These are phyloP conservation scores for Aphelocoma californica DNA, from an alignment of 2,797 vertebrate genomes.

Conservation along the genomic window DNA sequence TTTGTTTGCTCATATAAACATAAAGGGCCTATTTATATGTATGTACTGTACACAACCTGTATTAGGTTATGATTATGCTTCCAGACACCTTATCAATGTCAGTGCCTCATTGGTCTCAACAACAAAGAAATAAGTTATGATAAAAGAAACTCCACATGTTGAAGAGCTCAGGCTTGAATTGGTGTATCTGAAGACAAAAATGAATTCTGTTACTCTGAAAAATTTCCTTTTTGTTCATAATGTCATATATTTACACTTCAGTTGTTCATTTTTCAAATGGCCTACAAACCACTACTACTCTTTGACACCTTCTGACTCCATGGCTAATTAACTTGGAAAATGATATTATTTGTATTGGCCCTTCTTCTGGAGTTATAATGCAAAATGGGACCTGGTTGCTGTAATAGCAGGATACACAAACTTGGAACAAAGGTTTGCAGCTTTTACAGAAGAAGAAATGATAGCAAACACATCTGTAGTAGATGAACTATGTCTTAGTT, in stretches of 20 bases:
- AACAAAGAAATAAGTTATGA: not conserved
- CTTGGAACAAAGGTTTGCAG: not conserved
- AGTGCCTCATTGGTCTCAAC: not conserved
- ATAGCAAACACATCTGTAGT: not conserved
- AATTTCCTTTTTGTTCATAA: not conserved
- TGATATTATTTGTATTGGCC: not conserved
- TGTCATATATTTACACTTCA: not conserved
- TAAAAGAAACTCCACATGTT: not conserved
- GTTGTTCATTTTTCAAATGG: not conserved
- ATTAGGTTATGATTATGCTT: not conserved
- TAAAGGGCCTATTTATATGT: not conserved
- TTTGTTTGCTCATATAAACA: not conserved
- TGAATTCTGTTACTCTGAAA: not conserved
- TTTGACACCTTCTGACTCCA: not conserved
- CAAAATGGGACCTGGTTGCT: not conserved
- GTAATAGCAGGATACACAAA: not conserved
- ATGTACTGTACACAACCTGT: not conserved
- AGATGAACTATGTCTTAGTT: too few relatives aligned
- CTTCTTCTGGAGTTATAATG: not conserved
- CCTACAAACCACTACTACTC: not conserved
- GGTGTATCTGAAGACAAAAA: not conserved
- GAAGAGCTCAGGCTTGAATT: not conserved
- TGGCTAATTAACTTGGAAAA: not conserved
- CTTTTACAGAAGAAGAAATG: not conserved
- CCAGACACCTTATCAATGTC: not conserved